Conservation (phyloP, 2,888 invertebrate species). For the Geophilus truncorum region DNA sequence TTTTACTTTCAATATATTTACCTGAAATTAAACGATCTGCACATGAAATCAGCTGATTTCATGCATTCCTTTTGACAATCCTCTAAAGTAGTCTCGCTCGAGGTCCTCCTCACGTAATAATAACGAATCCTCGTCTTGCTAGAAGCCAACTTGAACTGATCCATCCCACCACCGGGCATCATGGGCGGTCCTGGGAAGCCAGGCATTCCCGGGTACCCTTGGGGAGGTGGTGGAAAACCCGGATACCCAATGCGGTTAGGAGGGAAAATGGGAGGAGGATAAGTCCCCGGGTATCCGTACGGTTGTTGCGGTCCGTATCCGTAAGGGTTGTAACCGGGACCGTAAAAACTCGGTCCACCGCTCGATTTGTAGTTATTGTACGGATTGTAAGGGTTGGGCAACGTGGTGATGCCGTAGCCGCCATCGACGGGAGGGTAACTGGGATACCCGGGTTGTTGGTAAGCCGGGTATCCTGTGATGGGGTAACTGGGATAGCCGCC, state of each 20-base stretch:
- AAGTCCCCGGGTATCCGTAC: neutral
- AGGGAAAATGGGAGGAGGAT: neutral
- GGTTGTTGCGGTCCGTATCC: neutral
- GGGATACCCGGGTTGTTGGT: slow-evolving; percentile 22
- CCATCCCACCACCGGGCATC: slow-evolving; percentile 32
- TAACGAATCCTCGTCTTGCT: slow-evolving; percentile 70
- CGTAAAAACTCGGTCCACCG: slow-evolving; percentile 25
- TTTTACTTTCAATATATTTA: slow-evolving; percentile 47
- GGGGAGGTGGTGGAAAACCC: neutral
- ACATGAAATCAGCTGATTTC: slow-evolving; percentile 74
- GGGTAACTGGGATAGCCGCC: neutral
- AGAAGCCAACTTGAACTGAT: slow-evolving; percentile 55
- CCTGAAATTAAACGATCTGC: slow-evolving; percentile 82
- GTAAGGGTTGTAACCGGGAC: slow-evolving; percentile 23
- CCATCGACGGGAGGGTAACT: neutral
- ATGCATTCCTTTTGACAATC: slow-evolving; percentile 81
- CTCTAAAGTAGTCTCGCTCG: slow-evolving; percentile 66
- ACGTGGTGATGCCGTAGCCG: neutral
- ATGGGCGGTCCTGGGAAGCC: slow-evolving; percentile 24
- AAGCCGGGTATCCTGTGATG: neutral
- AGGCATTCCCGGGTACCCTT: neutral
- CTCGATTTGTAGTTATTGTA: neutral
- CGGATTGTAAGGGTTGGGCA: neutral
- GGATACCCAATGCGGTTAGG: slow-evolving; percentile 27
- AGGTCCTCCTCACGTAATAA: slow-evolving; percentile 67